A percentile compares a stretch with the other conserved stretches of the same genome.
phyloP scores from a whole-genome alignment of 2,797 vertebrate genomes.

The Brotula barbata region DNA sequence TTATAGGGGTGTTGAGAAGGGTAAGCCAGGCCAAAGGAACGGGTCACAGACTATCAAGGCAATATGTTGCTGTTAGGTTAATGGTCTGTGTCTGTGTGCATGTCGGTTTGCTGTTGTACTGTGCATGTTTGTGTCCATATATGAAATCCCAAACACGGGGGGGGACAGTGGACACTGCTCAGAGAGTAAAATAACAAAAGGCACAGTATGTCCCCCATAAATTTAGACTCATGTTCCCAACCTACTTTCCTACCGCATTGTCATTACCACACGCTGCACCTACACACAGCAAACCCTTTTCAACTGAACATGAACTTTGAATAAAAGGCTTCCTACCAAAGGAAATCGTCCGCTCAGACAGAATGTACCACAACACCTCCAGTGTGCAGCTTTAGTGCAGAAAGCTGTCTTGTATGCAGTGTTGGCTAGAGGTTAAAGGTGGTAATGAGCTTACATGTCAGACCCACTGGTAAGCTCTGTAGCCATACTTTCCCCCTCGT shows the following conservation, averaged over 20 bases:
- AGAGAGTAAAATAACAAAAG: no score
- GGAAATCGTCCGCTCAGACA: conserved; percentile 17
- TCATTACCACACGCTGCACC: no score
- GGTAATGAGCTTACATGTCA: conserved; percentile 90
- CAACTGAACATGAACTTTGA: conserved; percentile 15
- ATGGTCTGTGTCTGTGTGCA: conserved; percentile 37
- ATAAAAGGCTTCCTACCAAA: conserved; percentile 6
- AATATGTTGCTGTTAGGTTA: conserved; percentile 54
- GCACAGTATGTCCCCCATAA: no score
- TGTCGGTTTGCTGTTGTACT: conserved; percentile 13
- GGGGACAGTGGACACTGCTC: no score
- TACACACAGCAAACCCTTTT: background rate
- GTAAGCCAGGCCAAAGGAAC: conserved; percentile 76
- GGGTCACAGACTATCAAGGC: conserved; percentile 69
- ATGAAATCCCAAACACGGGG: no score
- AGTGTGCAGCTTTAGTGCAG: conserved; percentile 35
- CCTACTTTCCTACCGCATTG: no score
- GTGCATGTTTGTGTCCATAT: conserved; percentile 26
- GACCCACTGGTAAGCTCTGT: conserved; percentile 79
- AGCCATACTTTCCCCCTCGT: conserved; percentile 74
- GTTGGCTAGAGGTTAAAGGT: conserved; percentile 52
- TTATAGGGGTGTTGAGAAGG: conserved; percentile 83
- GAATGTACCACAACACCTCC: conserved; percentile 49
- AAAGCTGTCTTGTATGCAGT: conserved; percentile 34
- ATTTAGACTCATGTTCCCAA: no score